Percentiles rank a stretch among this genome's conserved stretches.
Evolutionary conservation across 2,797 vertebrate genomes (phyloP).

Genomic region (Dicrostonyx torquatus): DNA sequence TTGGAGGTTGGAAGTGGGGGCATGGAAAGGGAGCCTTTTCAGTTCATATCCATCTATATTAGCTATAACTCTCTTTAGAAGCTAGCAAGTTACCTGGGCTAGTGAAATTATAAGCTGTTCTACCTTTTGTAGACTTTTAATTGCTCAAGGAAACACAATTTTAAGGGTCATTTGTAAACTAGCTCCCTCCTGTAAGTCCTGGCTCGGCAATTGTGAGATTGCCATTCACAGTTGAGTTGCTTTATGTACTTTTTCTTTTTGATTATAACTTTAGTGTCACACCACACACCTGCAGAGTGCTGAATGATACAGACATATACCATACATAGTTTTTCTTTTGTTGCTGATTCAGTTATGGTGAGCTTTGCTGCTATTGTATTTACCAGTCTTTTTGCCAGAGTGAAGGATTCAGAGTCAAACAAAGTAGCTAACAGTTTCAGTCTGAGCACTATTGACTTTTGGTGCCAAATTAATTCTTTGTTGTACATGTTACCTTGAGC

Average conservation of each 20-base stretch:
- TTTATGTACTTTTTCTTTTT: constrained; percentile 14
- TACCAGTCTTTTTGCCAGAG: background rate
- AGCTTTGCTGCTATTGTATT: background rate
- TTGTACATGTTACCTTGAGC: background rate
- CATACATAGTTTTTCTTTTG: constrained; percentile 23
- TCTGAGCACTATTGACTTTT: background rate
- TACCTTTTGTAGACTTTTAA: constrained; percentile 14
- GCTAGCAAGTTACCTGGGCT: constrained; percentile 14
- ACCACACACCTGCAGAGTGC: background rate
- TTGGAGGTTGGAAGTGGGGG: background rate
- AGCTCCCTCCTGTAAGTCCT: constrained; percentile 2
- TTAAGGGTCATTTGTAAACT: constrained; percentile 13
- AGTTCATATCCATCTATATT: constrained; percentile 9
- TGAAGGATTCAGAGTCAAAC: constrained; percentile 10
- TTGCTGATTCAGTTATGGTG: background rate
- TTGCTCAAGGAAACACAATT: constrained; percentile 49
- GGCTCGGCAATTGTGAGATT: background rate
- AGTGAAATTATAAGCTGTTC: background rate
- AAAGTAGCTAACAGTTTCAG: background rate
- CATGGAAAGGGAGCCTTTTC: background rate
- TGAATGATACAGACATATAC: background rate
- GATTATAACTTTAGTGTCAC: background rate
- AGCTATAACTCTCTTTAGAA: background rate
- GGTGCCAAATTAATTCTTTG: background rate
- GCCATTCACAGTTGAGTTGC: background rate